These are phyloP conservation scores for Drymonia ruficornis DNA, from an alignment of 2,888 invertebrate species.

Conservation along the genomic window DNA sequence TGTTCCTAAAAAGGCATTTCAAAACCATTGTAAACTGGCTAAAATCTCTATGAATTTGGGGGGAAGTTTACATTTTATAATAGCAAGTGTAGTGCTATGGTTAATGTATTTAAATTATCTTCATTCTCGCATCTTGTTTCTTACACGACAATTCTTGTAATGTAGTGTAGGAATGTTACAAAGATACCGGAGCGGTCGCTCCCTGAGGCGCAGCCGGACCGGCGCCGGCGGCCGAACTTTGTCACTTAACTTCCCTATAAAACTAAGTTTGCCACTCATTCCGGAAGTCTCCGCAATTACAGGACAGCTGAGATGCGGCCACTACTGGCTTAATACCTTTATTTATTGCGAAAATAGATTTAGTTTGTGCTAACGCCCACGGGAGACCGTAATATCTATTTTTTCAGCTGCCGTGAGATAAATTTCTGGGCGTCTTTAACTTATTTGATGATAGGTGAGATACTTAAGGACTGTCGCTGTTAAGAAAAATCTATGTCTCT, in stretches of 20 bases:
- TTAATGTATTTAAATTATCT: neutral
- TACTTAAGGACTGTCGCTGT: too few species aligned
- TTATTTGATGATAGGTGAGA: too few species aligned
- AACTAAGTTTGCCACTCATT: conserved; percentile 62
- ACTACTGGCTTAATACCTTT: conserved; percentile 45
- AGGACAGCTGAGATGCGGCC: conserved; percentile 42
- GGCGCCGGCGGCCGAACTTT: conserved; percentile 67
- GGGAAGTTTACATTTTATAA: too few species aligned
- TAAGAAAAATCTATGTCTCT: too few species aligned
- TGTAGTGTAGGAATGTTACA: neutral
- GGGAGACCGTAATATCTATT: neutral
- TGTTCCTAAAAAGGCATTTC: too few species aligned
- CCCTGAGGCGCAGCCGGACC: conserved; percentile 38
- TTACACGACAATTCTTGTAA: neutral
- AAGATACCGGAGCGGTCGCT: conserved; percentile 1
- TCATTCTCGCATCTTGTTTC: neutral
- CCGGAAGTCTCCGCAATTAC: conserved; percentile 57
- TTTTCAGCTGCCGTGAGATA: neutral
- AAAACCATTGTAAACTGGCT: too few species aligned
- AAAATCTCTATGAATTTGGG: too few species aligned
- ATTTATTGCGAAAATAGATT: conserved; percentile 46
- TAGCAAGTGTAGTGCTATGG: too few species aligned
- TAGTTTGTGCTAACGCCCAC: neutral
- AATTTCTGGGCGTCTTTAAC: too few species aligned
- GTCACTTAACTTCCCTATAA: conserved; percentile 62